Evolutionary conservation across 2,113 vertebrate species (phyloP).

Genomic region (Melanerpes aurifrons): DNA sequence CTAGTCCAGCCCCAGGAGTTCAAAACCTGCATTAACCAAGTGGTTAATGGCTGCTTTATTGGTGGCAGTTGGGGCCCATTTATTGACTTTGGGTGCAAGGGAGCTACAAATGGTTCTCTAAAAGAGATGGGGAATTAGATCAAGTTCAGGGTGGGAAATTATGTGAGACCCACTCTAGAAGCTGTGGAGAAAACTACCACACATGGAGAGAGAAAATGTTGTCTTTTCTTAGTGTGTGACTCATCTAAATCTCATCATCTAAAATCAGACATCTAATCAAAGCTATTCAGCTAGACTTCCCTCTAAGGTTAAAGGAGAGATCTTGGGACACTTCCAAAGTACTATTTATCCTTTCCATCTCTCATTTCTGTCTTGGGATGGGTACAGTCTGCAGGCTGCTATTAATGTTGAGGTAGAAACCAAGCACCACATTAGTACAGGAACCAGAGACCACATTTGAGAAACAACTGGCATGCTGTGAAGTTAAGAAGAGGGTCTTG

Average conservation of each 20-base stretch:
- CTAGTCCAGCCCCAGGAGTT: background rate
- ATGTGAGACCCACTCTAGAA: background rate
- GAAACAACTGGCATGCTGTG: background rate
- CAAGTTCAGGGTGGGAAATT: background rate
- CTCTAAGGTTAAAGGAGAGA: background rate
- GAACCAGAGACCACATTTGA: background rate
- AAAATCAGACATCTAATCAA: constrained; percentile 14
- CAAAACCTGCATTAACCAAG: background rate
- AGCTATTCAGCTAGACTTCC: background rate
- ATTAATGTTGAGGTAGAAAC: background rate
- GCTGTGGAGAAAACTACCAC: background rate
- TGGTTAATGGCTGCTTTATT: background rate
- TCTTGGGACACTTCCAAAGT: background rate
- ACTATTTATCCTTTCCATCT: background rate
- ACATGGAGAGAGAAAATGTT: background rate
- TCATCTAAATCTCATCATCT: background rate
- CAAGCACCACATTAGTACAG: background rate
- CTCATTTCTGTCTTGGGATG: background rate
- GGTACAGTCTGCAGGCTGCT: background rate
- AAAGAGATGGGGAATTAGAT: background rate
- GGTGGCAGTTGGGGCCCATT: accelerated
- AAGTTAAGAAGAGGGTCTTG: background rate
- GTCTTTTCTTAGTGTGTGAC: background rate
- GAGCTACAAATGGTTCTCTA: background rate
- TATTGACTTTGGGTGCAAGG: background rate